phyloP scores from a whole-genome alignment of 64 coral and sea anemone species.

The Pachyseris speciosa region DNA sequence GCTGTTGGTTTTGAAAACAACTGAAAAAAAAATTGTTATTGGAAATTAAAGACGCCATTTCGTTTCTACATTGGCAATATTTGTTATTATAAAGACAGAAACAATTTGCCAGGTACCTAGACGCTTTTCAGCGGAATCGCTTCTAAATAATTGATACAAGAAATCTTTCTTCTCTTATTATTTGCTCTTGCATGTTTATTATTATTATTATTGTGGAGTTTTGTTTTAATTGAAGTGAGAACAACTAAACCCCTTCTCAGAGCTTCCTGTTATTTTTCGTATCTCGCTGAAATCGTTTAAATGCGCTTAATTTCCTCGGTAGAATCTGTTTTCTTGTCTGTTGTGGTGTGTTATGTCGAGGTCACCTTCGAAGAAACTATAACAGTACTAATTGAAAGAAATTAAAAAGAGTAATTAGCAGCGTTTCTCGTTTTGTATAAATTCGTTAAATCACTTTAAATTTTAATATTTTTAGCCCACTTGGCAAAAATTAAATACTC shows the following conservation, averaged over 20 bases:
- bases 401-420: background rate
- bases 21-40: background rate
- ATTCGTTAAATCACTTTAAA: background rate
- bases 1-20: background rate
- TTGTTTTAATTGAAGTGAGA: background rate
- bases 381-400: background rate
- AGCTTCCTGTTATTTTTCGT: background rate
- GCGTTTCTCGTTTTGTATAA: background rate
- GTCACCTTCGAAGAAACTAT: background rate
- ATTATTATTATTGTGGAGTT: background rate
- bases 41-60: background rate
- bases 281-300: background rate
- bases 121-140: too few relatives aligned
- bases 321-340: background rate
- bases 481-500: background rate
- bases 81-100: background rate
- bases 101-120: background rate
- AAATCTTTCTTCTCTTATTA: background rate
- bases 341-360: background rate
- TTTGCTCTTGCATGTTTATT: background rate
- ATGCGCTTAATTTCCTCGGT: background rate
- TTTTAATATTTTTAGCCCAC: background rate
- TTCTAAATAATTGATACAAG: background rate
- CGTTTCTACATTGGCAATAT: background rate
- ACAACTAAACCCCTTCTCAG: background rate